Evolutionary conservation across 2,113 vertebrate species (phyloP).

Genomic region (Cygnus atratus): DNA sequence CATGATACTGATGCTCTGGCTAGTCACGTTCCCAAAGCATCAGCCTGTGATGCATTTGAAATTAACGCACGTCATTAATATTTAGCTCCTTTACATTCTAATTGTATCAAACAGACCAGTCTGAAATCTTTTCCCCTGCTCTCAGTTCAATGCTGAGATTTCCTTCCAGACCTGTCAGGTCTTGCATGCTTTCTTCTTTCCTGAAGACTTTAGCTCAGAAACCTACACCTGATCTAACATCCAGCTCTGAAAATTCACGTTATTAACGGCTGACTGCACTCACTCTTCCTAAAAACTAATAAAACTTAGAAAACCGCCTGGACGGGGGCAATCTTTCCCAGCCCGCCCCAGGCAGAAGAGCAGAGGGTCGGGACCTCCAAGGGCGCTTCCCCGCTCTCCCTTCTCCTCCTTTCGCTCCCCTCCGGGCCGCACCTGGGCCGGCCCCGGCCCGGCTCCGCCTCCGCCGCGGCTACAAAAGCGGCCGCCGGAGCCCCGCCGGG

Average conservation of each 20-base stretch:
- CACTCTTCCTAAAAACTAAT: background rate
- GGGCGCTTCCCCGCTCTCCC: background rate
- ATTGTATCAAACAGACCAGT: background rate
- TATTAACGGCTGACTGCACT: background rate
- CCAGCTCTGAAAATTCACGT: background rate
- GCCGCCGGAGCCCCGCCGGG: background rate
- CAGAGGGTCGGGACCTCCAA: background rate
- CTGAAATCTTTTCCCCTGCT: background rate
- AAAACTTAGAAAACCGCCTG: background rate
- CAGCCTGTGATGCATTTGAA: background rate
- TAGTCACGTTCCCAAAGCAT: background rate
- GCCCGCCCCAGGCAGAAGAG: no score
- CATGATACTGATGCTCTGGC: background rate
- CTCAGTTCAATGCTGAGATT: background rate
- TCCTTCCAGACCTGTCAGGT: background rate
- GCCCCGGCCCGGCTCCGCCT: background rate
- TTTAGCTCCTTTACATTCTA: slow-evolving; percentile 20
- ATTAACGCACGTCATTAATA: background rate
- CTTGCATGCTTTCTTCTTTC: background rate
- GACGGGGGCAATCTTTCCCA: background rate
- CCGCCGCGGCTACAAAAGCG: background rate
- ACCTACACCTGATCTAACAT: background rate
- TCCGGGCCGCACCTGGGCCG: background rate
- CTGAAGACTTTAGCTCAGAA: background rate
- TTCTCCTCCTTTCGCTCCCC: background rate